Evolutionary conservation across 1,140 invertebrate genomes (phyloP).

Genomic region (Sinonovacula constricta): DNA sequence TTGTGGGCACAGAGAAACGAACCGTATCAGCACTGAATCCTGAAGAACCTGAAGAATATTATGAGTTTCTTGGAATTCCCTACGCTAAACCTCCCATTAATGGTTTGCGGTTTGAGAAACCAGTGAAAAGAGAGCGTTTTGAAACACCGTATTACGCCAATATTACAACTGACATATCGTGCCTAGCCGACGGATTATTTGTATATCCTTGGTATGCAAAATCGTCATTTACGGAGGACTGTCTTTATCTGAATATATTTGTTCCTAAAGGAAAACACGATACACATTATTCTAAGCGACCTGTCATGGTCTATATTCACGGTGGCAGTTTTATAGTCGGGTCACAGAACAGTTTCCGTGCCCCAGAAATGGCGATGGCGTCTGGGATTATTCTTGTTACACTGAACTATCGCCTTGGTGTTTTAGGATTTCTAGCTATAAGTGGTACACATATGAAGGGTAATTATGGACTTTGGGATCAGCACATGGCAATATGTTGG

Average conservation of each 20-base stretch:
- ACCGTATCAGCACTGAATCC: too few species aligned
- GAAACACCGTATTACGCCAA: too few species aligned
- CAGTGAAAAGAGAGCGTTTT: too few species aligned
- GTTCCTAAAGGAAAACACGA: slow-evolving; percentile 93
- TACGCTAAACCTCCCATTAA: slow-evolving; percentile 21
- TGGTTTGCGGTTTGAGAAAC: slow-evolving; percentile 13
- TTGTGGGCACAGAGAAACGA: too few species aligned
- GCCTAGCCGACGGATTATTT: too few species aligned
- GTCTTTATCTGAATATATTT: slow-evolving; percentile 69
- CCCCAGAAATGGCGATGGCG: slow-evolving; percentile 84
- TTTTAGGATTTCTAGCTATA: slow-evolving; percentile 87
- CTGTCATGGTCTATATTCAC: slow-evolving; percentile 97
- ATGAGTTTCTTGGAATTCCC: slow-evolving; percentile 10
- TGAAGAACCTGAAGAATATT: too few species aligned
- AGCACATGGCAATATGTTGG: slow-evolving; percentile 86
- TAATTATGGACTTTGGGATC: slow-evolving; percentile 83
- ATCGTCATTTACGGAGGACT: too few species aligned
- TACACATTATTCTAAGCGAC: slow-evolving; percentile 83
- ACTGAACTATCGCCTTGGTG: slow-evolving; percentile 87
- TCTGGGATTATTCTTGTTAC: slow-evolving; percentile 90
- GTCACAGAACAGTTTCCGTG: slow-evolving; percentile 94
- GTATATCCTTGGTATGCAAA: too few species aligned
- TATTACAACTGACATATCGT: too few species aligned
- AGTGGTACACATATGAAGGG: slow-evolving; percentile 56
- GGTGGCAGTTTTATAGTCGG: slow-evolving; percentile 95